Evolutionary conservation across 2,797 vertebrate species (phyloP), one percentile per base, ranked within the genome.

Genomic region (Hypotaenidia philippensis): DNA sequence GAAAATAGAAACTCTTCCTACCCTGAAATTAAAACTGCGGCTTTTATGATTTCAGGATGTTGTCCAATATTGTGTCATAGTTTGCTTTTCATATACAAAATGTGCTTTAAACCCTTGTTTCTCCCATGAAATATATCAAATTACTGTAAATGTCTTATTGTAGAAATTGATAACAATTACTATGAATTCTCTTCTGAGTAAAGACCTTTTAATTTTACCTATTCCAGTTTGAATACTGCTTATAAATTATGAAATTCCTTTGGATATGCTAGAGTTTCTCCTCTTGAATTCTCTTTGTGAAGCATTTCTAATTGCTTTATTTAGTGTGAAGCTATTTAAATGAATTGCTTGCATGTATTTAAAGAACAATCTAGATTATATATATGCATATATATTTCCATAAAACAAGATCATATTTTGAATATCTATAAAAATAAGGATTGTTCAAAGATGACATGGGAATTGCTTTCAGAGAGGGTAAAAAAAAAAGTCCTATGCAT

Each of bases 81-180:
- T 84, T 77, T 63, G 53, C 56, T 97, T 76, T 92, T 55, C 32
- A 23, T 89, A 59, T 56, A 60, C 23, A 84, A 65, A 93, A 78
- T 90, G 57, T 86, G 66, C 74, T 83, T 93, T 90, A 47, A 93
- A 49, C 11, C 20, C 17, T 4, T 49, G 5, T 84, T 92, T 94
- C 38, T 57, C 16, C 45, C 82, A 2, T 91, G 22, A 47, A 70
- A 50, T 34, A 29, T 49, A 61, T 34, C 18, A 23, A 71, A 25
- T 59, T 78, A 47, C 7, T 53, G 20, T 34, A 32, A 26, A 50
- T 31, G 20, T 72, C 38, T 71, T 75, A 25, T 26, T 70, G 32
- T 38, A 64, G 40, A 72, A 81, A 76, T 57, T 66, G 31, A 55
- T 64, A 84, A 88, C 50, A 89, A 74, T 59, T 41, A 63, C 45